These are phyloP conservation scores for Diplodus sargus DNA, from an alignment of 2,797 vertebrate genomes.

Conservation along the genomic window DNA sequence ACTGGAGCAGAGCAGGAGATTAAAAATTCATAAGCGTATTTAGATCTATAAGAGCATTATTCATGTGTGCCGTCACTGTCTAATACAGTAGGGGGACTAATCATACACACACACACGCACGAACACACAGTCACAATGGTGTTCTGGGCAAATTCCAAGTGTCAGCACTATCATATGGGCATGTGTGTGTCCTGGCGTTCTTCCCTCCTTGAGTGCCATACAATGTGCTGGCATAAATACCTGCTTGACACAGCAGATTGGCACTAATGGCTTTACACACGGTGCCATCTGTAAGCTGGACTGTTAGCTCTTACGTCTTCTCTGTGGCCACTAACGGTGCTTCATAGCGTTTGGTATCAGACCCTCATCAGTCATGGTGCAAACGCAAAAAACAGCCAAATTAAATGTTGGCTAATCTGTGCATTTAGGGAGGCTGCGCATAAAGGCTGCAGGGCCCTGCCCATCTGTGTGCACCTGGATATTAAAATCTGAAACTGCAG, in stretches of 20 bases:
- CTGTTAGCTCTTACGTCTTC: slow-evolving; percentile 69
- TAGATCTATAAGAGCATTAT: slow-evolving; percentile 84
- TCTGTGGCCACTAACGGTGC: slow-evolving; percentile 39
- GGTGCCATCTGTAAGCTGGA: slow-evolving; percentile 81
- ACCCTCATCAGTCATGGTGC: slow-evolving; percentile 52
- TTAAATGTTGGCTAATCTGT: slow-evolving; percentile 58
- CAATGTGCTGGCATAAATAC: slow-evolving; percentile 81
- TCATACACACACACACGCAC: slow-evolving; percentile 61
- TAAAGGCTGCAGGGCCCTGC: slow-evolving; percentile 11
- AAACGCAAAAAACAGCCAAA: slow-evolving; percentile 49
- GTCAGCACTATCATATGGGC: slow-evolving; percentile 73
- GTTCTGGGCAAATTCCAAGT: slow-evolving; percentile 75
- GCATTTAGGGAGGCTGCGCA: slow-evolving; percentile 3
- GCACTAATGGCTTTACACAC: slow-evolving; percentile 82
- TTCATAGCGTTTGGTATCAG: slow-evolving; percentile 30
- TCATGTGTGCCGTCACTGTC: slow-evolving; percentile 70
- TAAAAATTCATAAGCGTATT: slow-evolving; percentile 85
- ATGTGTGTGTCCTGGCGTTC: slow-evolving; percentile 70
- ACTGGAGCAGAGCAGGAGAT: slow-evolving; percentile 70
- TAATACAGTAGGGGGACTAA: slow-evolving; percentile 73
- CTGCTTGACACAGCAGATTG: slow-evolving; percentile 85
- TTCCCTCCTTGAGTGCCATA: slow-evolving; percentile 77
- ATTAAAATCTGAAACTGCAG: slow-evolving; percentile 33
- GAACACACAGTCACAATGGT: slow-evolving; percentile 57
- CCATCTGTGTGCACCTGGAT: slow-evolving; percentile 57